Conservation (phyloP, 2,888 invertebrate genomes). For the Deroplatys truncata region DNA sequence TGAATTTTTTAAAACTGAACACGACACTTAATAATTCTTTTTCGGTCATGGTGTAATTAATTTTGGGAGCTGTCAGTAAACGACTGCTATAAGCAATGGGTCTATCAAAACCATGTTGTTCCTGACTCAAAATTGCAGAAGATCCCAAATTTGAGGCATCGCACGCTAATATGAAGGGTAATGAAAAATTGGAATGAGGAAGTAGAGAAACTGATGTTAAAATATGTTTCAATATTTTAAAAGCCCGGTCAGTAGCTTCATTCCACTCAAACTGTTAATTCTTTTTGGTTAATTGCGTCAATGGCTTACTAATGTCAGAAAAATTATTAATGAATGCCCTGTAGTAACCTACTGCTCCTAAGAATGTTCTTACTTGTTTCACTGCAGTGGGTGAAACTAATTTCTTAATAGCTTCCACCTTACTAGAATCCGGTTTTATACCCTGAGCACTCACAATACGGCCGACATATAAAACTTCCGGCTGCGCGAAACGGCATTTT, state of each 20-base stretch:
- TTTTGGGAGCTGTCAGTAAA: constrained; percentile 16
- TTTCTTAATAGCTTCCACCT: background rate
- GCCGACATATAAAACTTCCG: no score
- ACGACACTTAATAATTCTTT: background rate
- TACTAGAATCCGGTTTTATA: background rate
- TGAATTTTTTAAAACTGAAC: no score
- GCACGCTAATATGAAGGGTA: constrained; percentile 26
- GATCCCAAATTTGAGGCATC: constrained; percentile 28
- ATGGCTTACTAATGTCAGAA: background rate
- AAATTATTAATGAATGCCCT: background rate
- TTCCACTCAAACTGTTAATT: background rate
- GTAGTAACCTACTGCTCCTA: background rate
- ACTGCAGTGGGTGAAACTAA: background rate
- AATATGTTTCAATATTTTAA: background rate
- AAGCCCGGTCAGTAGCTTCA: background rate
- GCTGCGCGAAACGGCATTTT: no score
- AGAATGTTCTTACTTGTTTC: no score
- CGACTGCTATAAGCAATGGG: constrained; percentile 31
- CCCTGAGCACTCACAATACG: no score
- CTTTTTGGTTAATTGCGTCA: background rate
- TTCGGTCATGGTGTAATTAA: background rate
- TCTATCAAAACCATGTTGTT: constrained; percentile 6
- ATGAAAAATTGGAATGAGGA: constrained; percentile 25
- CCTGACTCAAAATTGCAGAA: constrained; percentile 27
- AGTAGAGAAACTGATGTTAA: background rate